Percentiles rank a stretch among this genome's conserved stretches.
Conservation (phyloP, 2,888 invertebrate species). For the Cryptus viduatorius region DNA sequence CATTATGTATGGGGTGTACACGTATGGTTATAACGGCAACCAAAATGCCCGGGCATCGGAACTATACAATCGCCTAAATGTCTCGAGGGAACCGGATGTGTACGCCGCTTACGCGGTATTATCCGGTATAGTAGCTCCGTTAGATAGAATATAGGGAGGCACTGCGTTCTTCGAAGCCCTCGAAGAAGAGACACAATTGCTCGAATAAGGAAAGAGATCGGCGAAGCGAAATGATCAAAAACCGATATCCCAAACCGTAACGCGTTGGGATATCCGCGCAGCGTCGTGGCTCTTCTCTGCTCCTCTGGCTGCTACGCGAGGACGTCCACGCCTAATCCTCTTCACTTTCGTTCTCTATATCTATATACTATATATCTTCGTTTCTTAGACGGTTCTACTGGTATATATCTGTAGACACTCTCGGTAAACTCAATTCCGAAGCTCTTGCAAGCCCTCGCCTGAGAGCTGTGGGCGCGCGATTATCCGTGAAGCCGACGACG, state of each 20-base stretch:
- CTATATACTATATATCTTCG: neutral
- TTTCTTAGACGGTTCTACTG: neutral
- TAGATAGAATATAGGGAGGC: neutral
- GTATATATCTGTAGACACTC: conserved; percentile 43
- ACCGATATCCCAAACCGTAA: conserved; percentile 46
- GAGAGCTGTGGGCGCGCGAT: conserved; percentile 3
- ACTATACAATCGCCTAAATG: conserved; percentile 22
- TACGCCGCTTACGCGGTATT: neutral
- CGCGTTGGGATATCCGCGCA: conserved; percentile 24
- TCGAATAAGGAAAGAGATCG: conserved; percentile 53
- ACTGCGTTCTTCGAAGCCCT: neutral
- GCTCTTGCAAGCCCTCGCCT: conserved; percentile 2
- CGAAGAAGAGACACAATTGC: conserved; percentile 13
- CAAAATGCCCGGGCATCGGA: conserved; percentile 5
- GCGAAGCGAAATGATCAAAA: conserved; percentile 56
- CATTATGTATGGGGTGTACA: neutral
- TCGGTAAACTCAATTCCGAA: conserved; percentile 52
- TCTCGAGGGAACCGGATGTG: conserved; percentile 18
- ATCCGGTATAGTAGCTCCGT: neutral
- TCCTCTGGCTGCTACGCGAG: conserved; percentile 3
- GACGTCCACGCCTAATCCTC: conserved; percentile 48
- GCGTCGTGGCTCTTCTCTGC: neutral
- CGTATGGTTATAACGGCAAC: neutral
- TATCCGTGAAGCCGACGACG: conserved; percentile 34
- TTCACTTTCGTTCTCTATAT: conserved; percentile 27